Conservation (phyloP, 2,113 vertebrate species). For the Colius striatus region DNA sequence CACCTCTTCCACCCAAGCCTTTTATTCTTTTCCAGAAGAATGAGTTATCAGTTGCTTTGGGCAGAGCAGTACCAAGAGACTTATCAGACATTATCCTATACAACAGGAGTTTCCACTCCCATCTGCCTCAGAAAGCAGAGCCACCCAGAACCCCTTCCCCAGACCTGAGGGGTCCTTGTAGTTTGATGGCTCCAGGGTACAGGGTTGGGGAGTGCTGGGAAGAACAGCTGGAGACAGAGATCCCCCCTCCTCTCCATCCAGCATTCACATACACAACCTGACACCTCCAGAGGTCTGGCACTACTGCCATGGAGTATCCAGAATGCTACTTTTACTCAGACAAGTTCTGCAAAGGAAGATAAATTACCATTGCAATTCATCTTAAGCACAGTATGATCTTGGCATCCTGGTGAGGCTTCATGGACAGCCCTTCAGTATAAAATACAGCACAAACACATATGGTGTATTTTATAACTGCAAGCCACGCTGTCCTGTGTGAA, state of each 20-base stretch:
- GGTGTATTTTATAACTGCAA: not conserved
- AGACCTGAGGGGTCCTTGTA: not conserved
- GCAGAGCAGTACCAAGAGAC: not conserved
- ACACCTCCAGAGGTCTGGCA: not conserved
- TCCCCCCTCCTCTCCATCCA: not conserved
- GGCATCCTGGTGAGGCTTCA: not conserved
- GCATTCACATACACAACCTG: accelerated
- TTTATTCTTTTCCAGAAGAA: slow-evolving; percentile 29
- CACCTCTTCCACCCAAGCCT: not conserved
- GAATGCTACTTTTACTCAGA: not conserved
- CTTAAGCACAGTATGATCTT: not conserved
- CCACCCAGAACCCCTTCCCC: not conserved
- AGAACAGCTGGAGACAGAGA: not conserved
- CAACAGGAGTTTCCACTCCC: slow-evolving; percentile 13
- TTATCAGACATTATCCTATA: not conserved
- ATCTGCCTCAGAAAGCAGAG: not conserved
- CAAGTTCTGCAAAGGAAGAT: not conserved
- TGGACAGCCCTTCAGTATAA: not conserved
- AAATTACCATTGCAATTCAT: not conserved
- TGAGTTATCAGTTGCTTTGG: not conserved
- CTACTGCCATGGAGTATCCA: accelerated
- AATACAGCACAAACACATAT: accelerated
- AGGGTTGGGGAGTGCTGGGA: not conserved
- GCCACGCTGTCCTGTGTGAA: not conserved
- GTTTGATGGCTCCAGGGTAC: not conserved